Evolutionary conservation across 2,797 vertebrate species (phyloP).

Genomic region (Discoglossus pictus): DNA sequence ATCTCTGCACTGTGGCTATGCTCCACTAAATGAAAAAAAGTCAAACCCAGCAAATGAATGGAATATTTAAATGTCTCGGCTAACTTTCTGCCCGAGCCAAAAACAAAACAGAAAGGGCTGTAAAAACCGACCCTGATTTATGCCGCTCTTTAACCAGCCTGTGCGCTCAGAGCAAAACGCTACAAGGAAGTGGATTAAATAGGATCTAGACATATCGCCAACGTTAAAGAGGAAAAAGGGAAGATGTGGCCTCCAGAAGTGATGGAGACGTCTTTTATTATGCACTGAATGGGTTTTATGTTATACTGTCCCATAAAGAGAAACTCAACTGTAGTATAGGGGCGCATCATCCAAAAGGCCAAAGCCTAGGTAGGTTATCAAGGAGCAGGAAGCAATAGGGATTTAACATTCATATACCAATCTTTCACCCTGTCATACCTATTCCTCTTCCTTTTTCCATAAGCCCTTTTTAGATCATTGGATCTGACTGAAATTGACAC

Average conservation of each 20-base stretch:
- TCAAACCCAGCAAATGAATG: background rate
- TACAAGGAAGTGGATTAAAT: background rate
- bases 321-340: too few species aligned
- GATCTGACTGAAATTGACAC: too few species aligned
- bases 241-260: background rate
- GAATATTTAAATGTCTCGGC: constrained; percentile 17
- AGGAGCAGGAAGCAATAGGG: too few species aligned
- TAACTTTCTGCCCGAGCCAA: constrained; percentile 17
- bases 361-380: too few species aligned
- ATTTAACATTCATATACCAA: too few species aligned
- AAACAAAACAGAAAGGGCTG: constrained; percentile 23
- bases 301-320: constrained; percentile 1
- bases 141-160: background rate
- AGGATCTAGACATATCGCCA: background rate
- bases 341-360: too few species aligned
- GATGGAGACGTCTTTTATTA: background rate
- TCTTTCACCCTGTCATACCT: too few species aligned
- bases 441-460: too few species aligned
- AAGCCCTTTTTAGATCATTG: too few species aligned
- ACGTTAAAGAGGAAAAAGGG: too few species aligned
- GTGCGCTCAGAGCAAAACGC: background rate
- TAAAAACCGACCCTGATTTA: background rate
- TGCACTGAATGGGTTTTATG: background rate
- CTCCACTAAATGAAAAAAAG: background rate
- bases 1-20: constrained; percentile 8